Evolutionary conservation across 2,113 vertebrate genomes (phyloP).

Genomic region (Stigmatopora argus): DNA sequence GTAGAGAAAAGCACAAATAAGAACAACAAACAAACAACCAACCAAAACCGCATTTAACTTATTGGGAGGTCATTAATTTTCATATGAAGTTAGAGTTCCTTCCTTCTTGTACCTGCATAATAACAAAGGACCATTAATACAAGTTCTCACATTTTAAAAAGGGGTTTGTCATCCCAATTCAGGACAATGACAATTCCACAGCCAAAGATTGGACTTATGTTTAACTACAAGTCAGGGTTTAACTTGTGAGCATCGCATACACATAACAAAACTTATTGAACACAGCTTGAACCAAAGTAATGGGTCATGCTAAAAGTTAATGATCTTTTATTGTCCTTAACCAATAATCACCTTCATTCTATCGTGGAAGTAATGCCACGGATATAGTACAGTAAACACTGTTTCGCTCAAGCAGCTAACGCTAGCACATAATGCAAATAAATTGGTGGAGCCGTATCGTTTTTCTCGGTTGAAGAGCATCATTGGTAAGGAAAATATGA

Average conservation of each 20-base stretch:
- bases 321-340: too few relatives aligned
- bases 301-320: not conserved
- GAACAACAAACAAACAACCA: too few relatives aligned
- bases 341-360: too few relatives aligned
- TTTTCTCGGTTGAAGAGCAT: not conserved
- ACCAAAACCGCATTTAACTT: too few relatives aligned
- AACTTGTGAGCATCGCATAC: not conserved
- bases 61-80: too few relatives aligned
- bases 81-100: too few relatives aligned
- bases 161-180: too few relatives aligned
- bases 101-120: too few relatives aligned
- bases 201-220: not conserved
- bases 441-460: not conserved
- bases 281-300: not conserved
- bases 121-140: too few relatives aligned
- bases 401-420: conserved; percentile 22
- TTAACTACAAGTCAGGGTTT: not conserved
- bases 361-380: not conserved
- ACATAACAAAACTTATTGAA: not conserved
- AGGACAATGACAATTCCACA: not conserved
- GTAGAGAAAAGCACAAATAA: too few relatives aligned
- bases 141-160: too few relatives aligned
- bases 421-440: conserved; percentile 6
- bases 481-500: not conserved
- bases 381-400: not conserved